Evolutionary conservation across 2,888 invertebrate species (phyloP), one percentile per base, ranked within the genome.

Genomic region (Perizoma affinitatum): DNA sequence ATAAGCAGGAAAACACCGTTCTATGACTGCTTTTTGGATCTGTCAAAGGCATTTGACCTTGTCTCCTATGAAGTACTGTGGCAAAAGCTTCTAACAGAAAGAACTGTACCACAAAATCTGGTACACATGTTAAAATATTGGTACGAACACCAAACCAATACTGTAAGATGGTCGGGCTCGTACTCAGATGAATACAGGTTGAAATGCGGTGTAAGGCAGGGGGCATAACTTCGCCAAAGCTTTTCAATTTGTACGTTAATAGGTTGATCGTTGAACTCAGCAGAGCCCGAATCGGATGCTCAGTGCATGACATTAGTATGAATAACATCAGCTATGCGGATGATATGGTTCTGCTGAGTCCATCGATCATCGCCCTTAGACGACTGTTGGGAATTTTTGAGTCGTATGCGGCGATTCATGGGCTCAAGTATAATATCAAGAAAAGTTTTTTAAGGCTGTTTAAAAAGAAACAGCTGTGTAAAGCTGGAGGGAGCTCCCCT

Each of bases 321-420:
- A 56, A 47, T 41, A 51, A 57, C 34, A 46, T 57, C 5, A 57
- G 57, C 9, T 51, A 57, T 35, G 57, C 57, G 6, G 57, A 57
- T 5, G 57, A 57, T 38, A 57, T 46, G 51, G 56, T 50, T 41
- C 41, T 57, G 56, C 45, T 41, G 45, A 51, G 59, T 22, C 50
- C 56, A 45, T 57, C 51, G 8, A 51, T 57, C 10, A 43, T 34
- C 6, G 58, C 36, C 1, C 36, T 52, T 3, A 34, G 47, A 36
- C 46, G 42, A 6, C 52, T 57, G 1, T 3, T 57, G 1, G 10
- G 4, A 3, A 51, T 42, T 0, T 52, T 46, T 40, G 50, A 56
- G 54, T n/a, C n/a, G 1, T 54, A 41, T 43, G 42, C 51, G 8
- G 43, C 7, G 7, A 11, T 11, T n/a, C 53, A 44, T 45, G 53